Evolutionary conservation across 1,140 invertebrate species (phyloP).

Genomic region (Nasonia longicornis): DNA sequence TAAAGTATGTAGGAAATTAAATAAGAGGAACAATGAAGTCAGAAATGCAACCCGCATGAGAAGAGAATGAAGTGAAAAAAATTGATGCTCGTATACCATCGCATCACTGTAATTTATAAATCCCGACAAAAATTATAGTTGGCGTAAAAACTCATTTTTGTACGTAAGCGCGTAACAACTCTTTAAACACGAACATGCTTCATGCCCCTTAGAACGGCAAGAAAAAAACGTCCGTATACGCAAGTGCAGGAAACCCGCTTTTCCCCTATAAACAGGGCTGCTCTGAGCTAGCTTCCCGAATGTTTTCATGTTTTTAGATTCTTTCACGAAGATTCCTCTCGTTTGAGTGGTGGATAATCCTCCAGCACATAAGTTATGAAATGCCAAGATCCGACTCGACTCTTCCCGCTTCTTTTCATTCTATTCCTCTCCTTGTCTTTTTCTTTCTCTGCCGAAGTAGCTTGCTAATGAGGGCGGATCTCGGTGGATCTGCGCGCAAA

Average conservation of each 20-base stretch:
- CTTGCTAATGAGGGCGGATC: constrained; percentile 30
- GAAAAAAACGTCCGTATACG: not conserved
- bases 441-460: not conserved
- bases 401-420: not conserved
- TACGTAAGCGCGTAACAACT: too few species aligned
- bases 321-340: not conserved
- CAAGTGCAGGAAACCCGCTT: not conserved
- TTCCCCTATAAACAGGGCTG: not conserved
- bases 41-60: not conserved
- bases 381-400: constrained; percentile 8
- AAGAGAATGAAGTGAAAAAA: not conserved
- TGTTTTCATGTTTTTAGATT: not conserved
- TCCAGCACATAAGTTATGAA: constrained; percentile 14
- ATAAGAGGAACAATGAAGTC: not conserved
- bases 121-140: too few species aligned
- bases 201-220: too few species aligned
- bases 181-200: too few species aligned
- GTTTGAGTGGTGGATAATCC: not conserved
- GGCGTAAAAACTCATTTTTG: too few species aligned
- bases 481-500: not conserved
- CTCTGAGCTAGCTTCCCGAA: not conserved
- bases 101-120: not conserved
- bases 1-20: not conserved
- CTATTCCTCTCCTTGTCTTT: not conserved
- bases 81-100: not conserved